Base-by-base conservation (phyloP, 37 sponge, comb jelly and placozoan species). In the Aphrocallistes beatrix region DNA sequence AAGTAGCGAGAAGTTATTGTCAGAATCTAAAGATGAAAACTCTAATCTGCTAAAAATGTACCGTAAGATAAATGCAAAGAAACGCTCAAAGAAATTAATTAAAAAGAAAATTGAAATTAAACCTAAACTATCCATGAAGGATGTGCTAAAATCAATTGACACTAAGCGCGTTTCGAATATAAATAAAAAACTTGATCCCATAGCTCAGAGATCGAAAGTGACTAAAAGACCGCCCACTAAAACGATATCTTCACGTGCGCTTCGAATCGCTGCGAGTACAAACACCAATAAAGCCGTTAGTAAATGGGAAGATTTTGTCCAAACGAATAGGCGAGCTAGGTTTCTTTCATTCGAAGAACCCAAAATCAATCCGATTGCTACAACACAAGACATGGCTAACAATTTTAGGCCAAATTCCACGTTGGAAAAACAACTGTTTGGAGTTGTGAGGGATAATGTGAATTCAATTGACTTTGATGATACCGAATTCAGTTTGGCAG, bases 31-130 rank as follows among this genome's bases (percentile, higher is more conserved):
- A 60, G 17, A 60, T 60, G 75, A 60, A 3, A 60, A 60, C 34
- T 60, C 75, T 32, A 60, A 60, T 60, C 75, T 60, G 3, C 75
- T 60, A 19, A 60, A 60, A 60, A 60, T 60, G n/a, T 60, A 60
- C n/a, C 75, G 75, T 60, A 60, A 60, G n/a, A 60, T 60, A 60
- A 21, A 60, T 28, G n/a, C 25, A 8, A 60, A 60, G 17, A 42
- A 42, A 13, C 10, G 45, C 13, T 42, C 6, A 16, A 42, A 42
- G 45, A 42, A 42, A 42, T 42, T 13, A 42, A 13, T 13, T 60
- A 60, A 60, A 60, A 60, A 28, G 10, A 60, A 28, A 19, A 3
- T 6, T 8, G 75, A 60, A 32, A 19, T 60, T 25, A 60, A 60
- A 25, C n/a, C 75, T 19, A 60, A 60, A 60, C 34, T 60, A 13